Conservation (phyloP, 1,140 invertebrate genomes). For the Diploscapter pachys region DNA sequence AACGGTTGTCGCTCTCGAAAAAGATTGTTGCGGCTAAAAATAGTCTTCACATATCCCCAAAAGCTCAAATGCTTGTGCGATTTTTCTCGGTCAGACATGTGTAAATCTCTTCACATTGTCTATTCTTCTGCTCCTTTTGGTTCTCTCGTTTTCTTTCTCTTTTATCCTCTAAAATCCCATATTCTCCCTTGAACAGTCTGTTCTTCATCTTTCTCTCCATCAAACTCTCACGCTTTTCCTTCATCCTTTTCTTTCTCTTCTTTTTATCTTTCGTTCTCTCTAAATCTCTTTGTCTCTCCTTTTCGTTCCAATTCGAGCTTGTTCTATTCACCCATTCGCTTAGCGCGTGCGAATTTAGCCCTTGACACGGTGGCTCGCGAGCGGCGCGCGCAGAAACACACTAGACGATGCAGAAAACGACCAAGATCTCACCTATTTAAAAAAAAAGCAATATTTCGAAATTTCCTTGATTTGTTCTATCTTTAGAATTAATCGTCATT, state of each 20-base stretch:
- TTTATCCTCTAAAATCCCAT: conserved; percentile 17
- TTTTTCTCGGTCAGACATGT: conserved; percentile 10
- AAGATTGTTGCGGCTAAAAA: not conserved
- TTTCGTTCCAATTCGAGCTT: not conserved
- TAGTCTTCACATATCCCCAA: conserved; percentile 1
- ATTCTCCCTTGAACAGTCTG: conserved; percentile 1
- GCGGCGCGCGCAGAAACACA: not conserved
- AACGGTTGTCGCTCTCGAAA: not conserved
- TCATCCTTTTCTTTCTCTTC: not conserved
- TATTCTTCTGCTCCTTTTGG: conserved; percentile 20
- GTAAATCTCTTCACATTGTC: conserved; percentile 9
- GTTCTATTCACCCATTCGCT: not conserved
- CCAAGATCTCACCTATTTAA: too few species aligned
- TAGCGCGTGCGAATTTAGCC: not conserved
- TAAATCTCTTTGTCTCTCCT: conserved; percentile 20
- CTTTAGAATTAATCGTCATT: too few species aligned
- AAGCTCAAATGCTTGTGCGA: conserved; percentile 10
- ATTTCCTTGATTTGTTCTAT: too few species aligned
- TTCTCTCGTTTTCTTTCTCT: conserved; percentile 11
- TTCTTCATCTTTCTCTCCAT: conserved; percentile 4
- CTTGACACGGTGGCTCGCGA: conserved; percentile 9
- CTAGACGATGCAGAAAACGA: too few species aligned
- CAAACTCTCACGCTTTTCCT: not conserved
- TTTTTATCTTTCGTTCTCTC: conserved; percentile 12
- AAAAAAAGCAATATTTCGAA: too few species aligned